Conservation (phyloP, 2,797 vertebrate genomes). For the Smutsia gigantea region DNA sequence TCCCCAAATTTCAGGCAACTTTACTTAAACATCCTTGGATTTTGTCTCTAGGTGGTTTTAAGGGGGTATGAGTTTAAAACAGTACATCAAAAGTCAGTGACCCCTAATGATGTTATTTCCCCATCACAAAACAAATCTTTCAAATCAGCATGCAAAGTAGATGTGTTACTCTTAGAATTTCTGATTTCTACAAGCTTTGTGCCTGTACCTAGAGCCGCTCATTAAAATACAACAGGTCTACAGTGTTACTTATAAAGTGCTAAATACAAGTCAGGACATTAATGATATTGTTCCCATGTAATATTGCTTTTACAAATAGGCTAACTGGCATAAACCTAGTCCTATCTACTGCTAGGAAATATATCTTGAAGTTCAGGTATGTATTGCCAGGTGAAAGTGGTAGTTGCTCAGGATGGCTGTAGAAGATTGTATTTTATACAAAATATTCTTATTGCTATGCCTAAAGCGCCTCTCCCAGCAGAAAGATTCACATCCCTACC, state of each 20-base stretch:
- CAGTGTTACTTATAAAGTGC: background rate
- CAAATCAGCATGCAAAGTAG: conserved; percentile 7
- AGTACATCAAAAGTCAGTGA: background rate
- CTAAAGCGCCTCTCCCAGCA: background rate
- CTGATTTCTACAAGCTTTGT: conserved; percentile 39
- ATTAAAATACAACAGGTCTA: conserved; percentile 25
- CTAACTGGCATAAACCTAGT: background rate
- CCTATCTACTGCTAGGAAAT: background rate
- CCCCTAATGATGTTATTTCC: background rate
- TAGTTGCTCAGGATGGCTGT: background rate
- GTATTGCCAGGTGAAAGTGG: background rate
- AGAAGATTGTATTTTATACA: background rate
- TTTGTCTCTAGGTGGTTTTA: conserved; percentile 23
- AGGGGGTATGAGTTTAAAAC: background rate
- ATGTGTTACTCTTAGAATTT: conserved; percentile 25
- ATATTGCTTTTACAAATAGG: background rate
- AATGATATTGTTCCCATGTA: background rate
- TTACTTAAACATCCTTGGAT: background rate
- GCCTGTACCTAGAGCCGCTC: conserved; percentile 4
- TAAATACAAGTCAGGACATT: background rate
- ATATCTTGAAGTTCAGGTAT: background rate
- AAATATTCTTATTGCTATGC: background rate
- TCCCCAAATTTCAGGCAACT: conserved; percentile 11
- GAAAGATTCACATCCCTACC: background rate
- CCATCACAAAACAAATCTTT: conserved; percentile 40